phyloP scores from a whole-genome alignment of 2,888 invertebrate genomes.

The Pomacea canaliculata region DNA sequence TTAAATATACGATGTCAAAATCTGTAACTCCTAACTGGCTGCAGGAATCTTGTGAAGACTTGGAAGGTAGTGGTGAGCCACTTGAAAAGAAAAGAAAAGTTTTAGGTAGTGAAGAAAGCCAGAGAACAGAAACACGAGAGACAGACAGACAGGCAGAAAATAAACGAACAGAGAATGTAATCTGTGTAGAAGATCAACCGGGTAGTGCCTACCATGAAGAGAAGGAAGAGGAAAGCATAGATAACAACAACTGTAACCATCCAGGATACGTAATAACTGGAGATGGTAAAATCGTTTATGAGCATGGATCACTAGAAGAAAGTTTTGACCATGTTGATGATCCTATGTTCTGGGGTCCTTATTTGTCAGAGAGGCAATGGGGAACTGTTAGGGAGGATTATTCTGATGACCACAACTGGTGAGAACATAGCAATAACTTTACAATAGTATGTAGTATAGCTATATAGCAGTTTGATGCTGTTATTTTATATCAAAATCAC shows the following conservation, averaged over 20 bases:
- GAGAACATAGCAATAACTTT: conserved; percentile 16
- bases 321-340: conserved; percentile 30
- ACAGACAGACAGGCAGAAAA: not conserved
- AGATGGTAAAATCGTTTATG: too few relatives aligned
- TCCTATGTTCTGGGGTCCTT: conserved; percentile 65
- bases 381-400: conserved; percentile 70
- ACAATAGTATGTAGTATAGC: not conserved
- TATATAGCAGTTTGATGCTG: too few relatives aligned
- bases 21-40: not conserved
- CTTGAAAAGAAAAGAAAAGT: not conserved
- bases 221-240: not conserved
- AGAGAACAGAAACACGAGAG: not conserved
- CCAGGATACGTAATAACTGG: too few relatives aligned
- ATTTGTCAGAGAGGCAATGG: conserved; percentile 69
- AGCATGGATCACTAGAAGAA: not conserved
- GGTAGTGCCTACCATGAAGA: not conserved
- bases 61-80: not conserved
- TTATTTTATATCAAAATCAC: too few relatives aligned
- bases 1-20: conserved; percentile 1
- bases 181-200: not conserved
- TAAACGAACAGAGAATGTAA: not conserved
- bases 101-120: not conserved
- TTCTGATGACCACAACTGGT: conserved; percentile 65
- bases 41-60: not conserved
- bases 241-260: not conserved